Conservation (phyloP, 2,113 vertebrate species). For the Nipponia nippon region DNA sequence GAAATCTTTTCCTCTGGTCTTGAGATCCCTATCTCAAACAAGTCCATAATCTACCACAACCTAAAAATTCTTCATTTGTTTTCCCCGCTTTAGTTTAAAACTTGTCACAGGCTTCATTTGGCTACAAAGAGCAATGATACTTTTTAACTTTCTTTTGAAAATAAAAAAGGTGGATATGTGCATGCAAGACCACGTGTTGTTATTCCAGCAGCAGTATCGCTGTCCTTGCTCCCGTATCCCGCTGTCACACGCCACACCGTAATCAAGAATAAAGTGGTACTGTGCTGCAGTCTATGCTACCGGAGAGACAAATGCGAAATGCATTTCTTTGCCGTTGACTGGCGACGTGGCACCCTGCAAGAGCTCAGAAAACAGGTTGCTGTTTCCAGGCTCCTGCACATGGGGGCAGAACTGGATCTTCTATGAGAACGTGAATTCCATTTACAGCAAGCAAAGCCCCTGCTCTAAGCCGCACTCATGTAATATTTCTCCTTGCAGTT, state of each 20-base stretch:
- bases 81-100: background rate
- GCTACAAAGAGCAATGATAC: background rate
- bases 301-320: fast-evolving
- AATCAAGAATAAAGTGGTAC: background rate
- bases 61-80: background rate
- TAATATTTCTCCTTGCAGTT: slow-evolving; percentile 26
- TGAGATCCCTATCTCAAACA: background rate
- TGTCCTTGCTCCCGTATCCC: background rate
- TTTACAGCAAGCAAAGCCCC: background rate
- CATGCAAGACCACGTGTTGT: fast-evolving
- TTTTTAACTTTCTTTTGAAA: background rate
- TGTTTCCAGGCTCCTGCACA: slow-evolving; percentile 33
- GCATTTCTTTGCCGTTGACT: fast-evolving
- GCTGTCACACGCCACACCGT: background rate
- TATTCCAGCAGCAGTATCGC: fast-evolving
- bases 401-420: slow-evolving; percentile 58
- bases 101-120: background rate
- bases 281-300: background rate
- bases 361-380: background rate
- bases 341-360: background rate
- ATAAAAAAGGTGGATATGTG: no score
- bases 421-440: background rate
- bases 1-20: background rate
- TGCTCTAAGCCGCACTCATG: background rate
- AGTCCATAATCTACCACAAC: background rate